Conservation (phyloP, 2,113 vertebrate species). For the Heterocephalus glaber region DNA sequence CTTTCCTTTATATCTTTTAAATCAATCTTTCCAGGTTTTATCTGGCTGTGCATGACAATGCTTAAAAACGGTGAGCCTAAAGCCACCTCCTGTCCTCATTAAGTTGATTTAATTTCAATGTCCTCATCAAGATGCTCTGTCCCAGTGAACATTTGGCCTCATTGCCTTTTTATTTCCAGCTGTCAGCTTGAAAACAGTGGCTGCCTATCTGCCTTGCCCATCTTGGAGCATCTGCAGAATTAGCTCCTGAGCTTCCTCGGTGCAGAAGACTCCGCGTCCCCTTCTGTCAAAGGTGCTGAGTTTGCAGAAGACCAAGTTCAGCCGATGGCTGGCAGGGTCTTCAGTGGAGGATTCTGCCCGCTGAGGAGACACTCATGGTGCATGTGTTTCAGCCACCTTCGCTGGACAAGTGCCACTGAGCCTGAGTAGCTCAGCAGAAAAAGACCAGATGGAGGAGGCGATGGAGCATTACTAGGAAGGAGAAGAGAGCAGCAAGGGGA, state of each 20-base stretch:
- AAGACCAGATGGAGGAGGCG: not conserved
- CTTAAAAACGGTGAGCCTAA: not conserved
- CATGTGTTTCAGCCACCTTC: not conserved
- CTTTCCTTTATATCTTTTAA: slow-evolving; percentile 56
- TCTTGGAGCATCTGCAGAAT: slow-evolving; percentile 36
- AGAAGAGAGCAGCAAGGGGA: accelerated
- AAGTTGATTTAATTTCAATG: slow-evolving; percentile 54
- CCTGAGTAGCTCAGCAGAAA: not conserved
- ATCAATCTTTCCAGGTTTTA: slow-evolving; percentile 46
- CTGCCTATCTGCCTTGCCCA: not conserved
- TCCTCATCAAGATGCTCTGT: slow-evolving; percentile 52
- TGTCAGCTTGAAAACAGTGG: slow-evolving; percentile 8
- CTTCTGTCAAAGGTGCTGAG: not conserved
- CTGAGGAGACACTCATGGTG: not conserved
- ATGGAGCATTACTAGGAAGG: not conserved
- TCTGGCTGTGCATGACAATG: not conserved
- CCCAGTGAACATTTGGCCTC: slow-evolving; percentile 39
- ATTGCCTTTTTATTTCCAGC: not conserved
- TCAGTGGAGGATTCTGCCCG: accelerated
- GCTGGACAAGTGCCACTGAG: accelerated
- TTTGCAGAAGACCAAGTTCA: not conserved
- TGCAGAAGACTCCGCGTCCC: not conserved
- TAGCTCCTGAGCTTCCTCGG: not conserved
- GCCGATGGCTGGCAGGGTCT: not conserved
- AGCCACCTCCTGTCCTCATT: slow-evolving; percentile 57